Conservation (phyloP, 2,888 invertebrate genomes). For the Tenthredo amoena region DNA sequence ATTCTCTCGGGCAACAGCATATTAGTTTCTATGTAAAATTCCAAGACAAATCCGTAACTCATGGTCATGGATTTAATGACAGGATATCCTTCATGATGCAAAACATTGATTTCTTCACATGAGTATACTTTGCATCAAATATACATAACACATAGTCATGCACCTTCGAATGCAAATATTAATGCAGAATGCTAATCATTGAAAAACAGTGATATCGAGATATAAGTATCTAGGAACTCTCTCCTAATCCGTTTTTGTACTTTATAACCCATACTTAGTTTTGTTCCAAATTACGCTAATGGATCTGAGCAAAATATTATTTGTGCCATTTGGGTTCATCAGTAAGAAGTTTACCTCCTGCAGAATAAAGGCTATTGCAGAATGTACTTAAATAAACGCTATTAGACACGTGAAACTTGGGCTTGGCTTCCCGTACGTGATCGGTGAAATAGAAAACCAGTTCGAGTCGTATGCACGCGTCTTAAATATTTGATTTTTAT, state of each 20-base stretch:
- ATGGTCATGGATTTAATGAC: not conserved
- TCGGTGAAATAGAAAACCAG: constrained; percentile 23
- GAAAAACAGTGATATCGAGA: not conserved
- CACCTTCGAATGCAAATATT: not conserved
- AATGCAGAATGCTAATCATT: not conserved
- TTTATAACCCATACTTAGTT: not conserved
- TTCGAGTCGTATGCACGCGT: constrained; percentile 9
- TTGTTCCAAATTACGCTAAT: not conserved
- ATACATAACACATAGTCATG: not conserved
- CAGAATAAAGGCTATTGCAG: not conserved
- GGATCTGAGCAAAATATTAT: not conserved
- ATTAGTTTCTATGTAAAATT: not conserved
- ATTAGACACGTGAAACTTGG: not conserved
- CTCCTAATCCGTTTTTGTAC: not conserved
- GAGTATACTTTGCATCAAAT: not conserved
- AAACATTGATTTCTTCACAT: not conserved
- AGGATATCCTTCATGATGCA: not conserved
- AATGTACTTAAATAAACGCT: not conserved
- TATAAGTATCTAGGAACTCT: not conserved
- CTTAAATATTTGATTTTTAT: constrained; percentile 33
- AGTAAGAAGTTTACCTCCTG: not conserved
- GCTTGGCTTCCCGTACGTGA: not conserved
- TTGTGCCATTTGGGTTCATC: not conserved
- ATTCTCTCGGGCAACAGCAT: not conserved
- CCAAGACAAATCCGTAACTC: not conserved